Base-by-base conservation (phyloP, 1,140 invertebrate species). In the Drosophila rhopaloa region DNA sequence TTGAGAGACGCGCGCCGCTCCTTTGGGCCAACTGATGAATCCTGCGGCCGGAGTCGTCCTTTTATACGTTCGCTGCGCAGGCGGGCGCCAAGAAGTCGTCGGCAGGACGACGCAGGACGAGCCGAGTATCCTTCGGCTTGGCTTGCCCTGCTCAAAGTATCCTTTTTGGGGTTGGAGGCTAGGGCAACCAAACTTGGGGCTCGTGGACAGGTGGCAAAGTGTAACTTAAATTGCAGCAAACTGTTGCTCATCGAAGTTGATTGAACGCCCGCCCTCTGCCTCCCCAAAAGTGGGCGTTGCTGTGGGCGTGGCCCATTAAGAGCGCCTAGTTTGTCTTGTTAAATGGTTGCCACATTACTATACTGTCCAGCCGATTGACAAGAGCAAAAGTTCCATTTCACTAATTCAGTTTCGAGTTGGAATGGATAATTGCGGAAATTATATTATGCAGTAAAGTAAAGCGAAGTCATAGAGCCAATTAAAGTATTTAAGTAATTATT, bases 221-320 rank as follows among this genome's bases (percentile, higher is more conserved):
- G 72, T 83, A 88, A 83, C 83, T 88, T 88, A 83, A 89, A 88
- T 88, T 89, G 84, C 83, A 67, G 79, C 83, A 73, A 88, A 88
- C 83, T 88, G 83, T 88, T 88, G 83, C 84, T 83, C 61, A 74
- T 61, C 63, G 76, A 75, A 85, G 65, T 78, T 76, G 63, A 75
- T 78, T 70, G 56, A 83, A 61, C 47, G 38, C 7, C 46, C 32
- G 32, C 14, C 50, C 16, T 19, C 43, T 32, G 16, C 37, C 50
- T 8, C 13, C 16, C 11, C 19, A 16, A 14, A 35, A 51, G 55
- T 8, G 24, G 27, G n/a, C 37, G 29, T 10, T 40, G 58, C 5
- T 37, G 44, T 24, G 14, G 51, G 57, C 46, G 75, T 62, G 76
- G 19, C 41, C 65, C 61, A 68, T 68, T 68, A 68, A 53, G 40